phyloP scores from a whole-genome alignment of 2,113 vertebrate species.

The Gorilla gorilla region DNA sequence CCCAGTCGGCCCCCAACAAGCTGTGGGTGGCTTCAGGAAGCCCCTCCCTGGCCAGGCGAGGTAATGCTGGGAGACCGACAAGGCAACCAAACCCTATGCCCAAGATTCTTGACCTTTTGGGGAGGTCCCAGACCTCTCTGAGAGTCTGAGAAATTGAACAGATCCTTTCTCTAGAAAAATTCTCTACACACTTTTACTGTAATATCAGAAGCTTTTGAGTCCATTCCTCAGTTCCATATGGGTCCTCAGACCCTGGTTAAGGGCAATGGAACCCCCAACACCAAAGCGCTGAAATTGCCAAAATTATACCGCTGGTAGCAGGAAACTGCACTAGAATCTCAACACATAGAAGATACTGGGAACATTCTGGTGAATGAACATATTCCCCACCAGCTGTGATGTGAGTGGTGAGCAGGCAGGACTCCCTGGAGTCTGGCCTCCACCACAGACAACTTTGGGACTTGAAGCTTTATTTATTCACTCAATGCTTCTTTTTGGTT shows the following conservation, averaged over 20 bases:
- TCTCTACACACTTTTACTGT: neutral
- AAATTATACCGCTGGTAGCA: too few relatives aligned
- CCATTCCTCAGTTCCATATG: neutral
- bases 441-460: neutral
- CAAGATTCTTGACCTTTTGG: neutral
- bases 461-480: neutral
- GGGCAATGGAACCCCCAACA: neutral
- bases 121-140: neutral
- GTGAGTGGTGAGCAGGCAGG: neutral
- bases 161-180: neutral
- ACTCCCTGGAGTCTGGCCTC: neutral
- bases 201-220: neutral
- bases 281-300: neutral
- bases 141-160: neutral
- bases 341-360: neutral
- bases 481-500: neutral
- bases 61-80: neutral
- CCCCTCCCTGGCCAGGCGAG: neutral
- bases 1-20: neutral
- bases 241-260: neutral
- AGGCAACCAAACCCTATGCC: neutral
- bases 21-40: neutral
- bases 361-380: neutral
- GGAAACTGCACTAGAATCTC: neutral
- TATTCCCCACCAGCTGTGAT: too few relatives aligned